phyloP scores from a whole-genome alignment of 2,888 invertebrate genomes.

The Drosophila borborema region DNA sequence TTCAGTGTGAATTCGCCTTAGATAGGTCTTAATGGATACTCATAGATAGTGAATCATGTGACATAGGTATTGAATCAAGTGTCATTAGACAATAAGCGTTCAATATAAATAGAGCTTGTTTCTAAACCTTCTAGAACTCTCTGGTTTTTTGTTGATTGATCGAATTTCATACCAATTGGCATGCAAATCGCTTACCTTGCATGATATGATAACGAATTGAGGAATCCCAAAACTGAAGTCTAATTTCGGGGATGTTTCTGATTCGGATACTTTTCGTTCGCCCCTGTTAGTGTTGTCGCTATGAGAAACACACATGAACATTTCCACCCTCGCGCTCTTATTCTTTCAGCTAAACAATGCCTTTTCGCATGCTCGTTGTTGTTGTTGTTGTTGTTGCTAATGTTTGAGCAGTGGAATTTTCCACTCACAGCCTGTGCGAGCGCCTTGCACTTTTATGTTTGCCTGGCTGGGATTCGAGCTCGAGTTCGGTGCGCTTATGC shows the following conservation, averaged over 20 bases:
- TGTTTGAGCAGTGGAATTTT: slow-evolving; percentile 77
- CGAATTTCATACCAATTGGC: slow-evolving; percentile 44
- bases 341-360: slow-evolving; percentile 21
- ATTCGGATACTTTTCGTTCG: slow-evolving; percentile 16
- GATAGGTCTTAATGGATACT: neutral
- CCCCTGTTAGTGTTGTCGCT: slow-evolving; percentile 43
- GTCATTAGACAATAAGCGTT: slow-evolving; percentile 23
- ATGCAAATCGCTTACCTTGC: slow-evolving; percentile 65
- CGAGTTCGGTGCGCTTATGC: slow-evolving; percentile 26
- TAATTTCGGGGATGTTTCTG: slow-evolving; percentile 77
- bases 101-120: neutral
- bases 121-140: slow-evolving; percentile 26
- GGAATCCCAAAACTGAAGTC: slow-evolving; percentile 56
- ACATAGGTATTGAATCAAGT: slow-evolving; percentile 34
- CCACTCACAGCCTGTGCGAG: slow-evolving; percentile 67
- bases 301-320: slow-evolving; percentile 41
- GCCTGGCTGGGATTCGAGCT: slow-evolving; percentile 50
- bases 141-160: slow-evolving; percentile 61
- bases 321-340: slow-evolving; percentile 61
- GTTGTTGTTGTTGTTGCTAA: slow-evolving; percentile 29
- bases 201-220: slow-evolving; percentile 62
- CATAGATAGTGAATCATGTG: slow-evolving; percentile 25
- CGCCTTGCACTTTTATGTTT: slow-evolving; percentile 73
- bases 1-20: slow-evolving; percentile 2
- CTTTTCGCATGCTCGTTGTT: slow-evolving; percentile 26